Evolutionary conservation across 2,113 vertebrate species (phyloP).

Genomic region (Phocoena phocoena): DNA sequence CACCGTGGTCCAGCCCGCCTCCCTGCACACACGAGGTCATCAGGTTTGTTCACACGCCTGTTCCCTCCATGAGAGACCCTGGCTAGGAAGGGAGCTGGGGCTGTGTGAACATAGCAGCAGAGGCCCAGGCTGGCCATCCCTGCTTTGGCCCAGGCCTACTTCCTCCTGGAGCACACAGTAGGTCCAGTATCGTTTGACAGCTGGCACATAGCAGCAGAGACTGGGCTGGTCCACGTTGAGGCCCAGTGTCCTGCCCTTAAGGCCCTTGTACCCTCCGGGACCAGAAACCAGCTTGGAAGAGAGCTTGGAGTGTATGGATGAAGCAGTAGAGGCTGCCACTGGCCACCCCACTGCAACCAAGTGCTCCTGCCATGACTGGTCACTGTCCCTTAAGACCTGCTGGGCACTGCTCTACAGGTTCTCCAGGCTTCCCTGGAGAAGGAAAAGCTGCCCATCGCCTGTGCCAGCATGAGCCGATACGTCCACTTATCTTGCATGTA

Average conservation of each 20-base stretch:
- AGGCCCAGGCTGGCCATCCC: background rate
- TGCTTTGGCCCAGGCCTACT: background rate
- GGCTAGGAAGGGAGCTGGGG: background rate
- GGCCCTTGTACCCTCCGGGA: background rate
- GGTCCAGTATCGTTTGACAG: background rate
- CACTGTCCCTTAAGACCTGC: background rate
- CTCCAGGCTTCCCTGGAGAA: background rate
- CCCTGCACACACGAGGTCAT: background rate
- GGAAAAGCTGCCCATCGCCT: background rate
- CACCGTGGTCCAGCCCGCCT: background rate
- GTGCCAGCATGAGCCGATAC: background rate
- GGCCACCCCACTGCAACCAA: background rate
- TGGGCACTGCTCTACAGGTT: background rate
- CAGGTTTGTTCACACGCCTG: background rate
- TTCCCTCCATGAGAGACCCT: background rate
- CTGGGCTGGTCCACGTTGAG: background rate
- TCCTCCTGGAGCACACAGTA: background rate
- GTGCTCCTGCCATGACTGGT: background rate
- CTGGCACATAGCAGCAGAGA: background rate
- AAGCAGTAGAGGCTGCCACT: background rate
- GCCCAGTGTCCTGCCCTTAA: background rate
- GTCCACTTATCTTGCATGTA: background rate
- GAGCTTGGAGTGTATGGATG: too few relatives aligned
- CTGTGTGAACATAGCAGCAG: too few relatives aligned
- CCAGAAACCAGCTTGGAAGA: background rate